Evolutionary conservation across 1,140 invertebrate genomes (phyloP), one percentile per base, ranked within the genome.

Genomic region (Periplaneta americana): DNA sequence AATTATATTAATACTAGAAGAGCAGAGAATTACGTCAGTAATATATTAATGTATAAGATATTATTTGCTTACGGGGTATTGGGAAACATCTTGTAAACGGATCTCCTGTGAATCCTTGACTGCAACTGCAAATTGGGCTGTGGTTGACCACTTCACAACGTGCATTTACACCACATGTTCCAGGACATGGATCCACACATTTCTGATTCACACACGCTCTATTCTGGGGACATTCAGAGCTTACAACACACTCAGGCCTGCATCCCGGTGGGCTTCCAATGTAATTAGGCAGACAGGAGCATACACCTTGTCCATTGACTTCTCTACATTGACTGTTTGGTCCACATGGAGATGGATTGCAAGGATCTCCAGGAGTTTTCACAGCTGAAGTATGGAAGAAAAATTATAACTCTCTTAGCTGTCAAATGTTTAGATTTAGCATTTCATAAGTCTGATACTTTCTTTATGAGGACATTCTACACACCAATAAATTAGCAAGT

Each of bases 231-330:
- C 94, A 95, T 85, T 95, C 93, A 0, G 90, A 88, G 84, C 92
- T 91, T 32, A 88, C 80, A 22, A 91, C 81, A 79, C 85, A 85
- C 75, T 85, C 84, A 6, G 82, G 81, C 34, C 80, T 36, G 77
- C 83, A 83, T 36, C 82, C 85, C 35, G 84, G 84, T 1, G 96
- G 95, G 88, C 96, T 95, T 34, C 96, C 96, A 84, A 94, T 92
- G 85, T 94, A 95, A 35, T 93, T 93, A 13, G 91, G 89, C 74
- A 93, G 84, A 85, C 95, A 95, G 81, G 92, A 91, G 84, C 94
- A 95, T 11, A 92, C 88, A 0, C 92, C 91, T 36, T 89, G 84
- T 81, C 89, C 80, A 74, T 85, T 84, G 34, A 85, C 83, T 22
- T 82, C 78, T 4, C 85, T 82, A 80, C 88, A 88, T n/a, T 84